A percentile compares a stretch with the other conserved stretches of the same genome.
Evolutionary conservation across 2,797 vertebrate genomes (phyloP).

Genomic region (Amblyraja radiata): DNA sequence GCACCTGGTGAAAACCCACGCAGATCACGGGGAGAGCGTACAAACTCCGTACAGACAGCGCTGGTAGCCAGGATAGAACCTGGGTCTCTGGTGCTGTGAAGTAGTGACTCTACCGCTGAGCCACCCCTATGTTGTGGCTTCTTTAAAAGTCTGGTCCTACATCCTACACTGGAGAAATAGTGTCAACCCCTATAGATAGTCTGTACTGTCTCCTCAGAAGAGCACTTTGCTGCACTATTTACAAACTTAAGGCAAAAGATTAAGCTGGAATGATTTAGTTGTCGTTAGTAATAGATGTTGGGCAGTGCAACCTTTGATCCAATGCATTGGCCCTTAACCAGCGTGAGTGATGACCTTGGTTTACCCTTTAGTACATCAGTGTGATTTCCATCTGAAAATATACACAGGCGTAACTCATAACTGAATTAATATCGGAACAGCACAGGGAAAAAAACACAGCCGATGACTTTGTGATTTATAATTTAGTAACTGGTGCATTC

Average conservation of each 20-base stretch:
- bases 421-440: slow-evolving; percentile 11
- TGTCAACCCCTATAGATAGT: background rate
- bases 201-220: background rate
- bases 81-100: no score
- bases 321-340: background rate
- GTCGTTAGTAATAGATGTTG: background rate
- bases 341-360: slow-evolving; percentile 17
- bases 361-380: background rate
- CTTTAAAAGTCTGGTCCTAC: no score
- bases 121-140: no score
- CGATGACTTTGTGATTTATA: background rate
- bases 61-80: no score
- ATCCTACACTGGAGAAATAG: no score
- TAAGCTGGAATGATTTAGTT: slow-evolving; percentile 4
- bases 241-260: slow-evolving; percentile 1
- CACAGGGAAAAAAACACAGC: background rate
- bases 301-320: slow-evolving; percentile 20
- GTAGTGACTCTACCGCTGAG: no score
- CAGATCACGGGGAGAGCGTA: no score
- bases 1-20: no score
- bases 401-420: background rate
- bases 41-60: no score
- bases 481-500: background rate
- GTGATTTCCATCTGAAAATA: slow-evolving; percentile 21
- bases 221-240: background rate